These are phyloP conservation scores for Rynchops niger DNA, from an alignment of 2,113 vertebrate species.

Conservation along the genomic window DNA sequence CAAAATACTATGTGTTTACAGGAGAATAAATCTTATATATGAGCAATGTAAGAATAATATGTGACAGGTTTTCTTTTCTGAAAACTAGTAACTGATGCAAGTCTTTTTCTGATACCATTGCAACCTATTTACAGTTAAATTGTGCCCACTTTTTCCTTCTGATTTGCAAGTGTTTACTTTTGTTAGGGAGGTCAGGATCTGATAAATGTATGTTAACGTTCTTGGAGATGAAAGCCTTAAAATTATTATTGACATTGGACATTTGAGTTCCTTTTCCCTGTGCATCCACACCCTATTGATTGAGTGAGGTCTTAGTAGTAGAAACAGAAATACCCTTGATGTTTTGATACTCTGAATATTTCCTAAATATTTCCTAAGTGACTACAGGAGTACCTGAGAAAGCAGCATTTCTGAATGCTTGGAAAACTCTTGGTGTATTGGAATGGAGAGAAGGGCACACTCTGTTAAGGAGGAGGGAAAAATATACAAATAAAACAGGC, in stretches of 20 bases:
- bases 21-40: neutral
- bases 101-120: neutral
- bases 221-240: neutral
- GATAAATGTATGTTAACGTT: neutral
- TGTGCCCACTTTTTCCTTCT: neutral
- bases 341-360: neutral
- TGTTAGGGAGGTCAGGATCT: neutral
- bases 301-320: neutral
- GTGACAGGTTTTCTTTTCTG: neutral
- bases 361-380: accelerated
- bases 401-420: neutral
- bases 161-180: neutral
- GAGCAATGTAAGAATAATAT: neutral
- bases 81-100: neutral
- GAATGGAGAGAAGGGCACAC: neutral
- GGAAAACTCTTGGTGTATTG: neutral
- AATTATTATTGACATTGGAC: neutral
- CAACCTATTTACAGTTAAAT: neutral
- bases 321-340: neutral
- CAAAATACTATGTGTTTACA: neutral
- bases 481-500: neutral
- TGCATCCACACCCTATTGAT: neutral
- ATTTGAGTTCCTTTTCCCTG: neutral
- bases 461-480: neutral
- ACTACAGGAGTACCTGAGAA: neutral